These are phyloP conservation scores for Drosophila subsilvestris DNA, from an alignment of 2,888 invertebrate species.

Conservation along the genomic window DNA sequence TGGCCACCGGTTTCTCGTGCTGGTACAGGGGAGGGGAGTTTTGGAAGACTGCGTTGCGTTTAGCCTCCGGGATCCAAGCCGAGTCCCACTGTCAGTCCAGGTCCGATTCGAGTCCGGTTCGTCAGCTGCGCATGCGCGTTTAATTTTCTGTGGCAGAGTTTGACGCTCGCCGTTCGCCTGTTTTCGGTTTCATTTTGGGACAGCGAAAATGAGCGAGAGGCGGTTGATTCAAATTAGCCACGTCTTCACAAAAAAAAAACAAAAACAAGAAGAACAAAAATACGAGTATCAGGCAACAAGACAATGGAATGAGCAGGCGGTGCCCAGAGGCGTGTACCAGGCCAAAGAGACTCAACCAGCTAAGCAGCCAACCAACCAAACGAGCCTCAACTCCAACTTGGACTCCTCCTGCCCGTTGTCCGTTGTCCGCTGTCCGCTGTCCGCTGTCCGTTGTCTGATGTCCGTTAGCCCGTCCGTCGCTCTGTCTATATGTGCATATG, in stretches of 20 bases:
- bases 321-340: conserved; percentile 75
- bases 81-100: not conserved
- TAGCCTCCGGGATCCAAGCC: conserved; percentile 32
- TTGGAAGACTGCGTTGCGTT: conserved; percentile 3
- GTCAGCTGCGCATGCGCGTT: conserved; percentile 74
- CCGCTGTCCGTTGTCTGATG: conserved; percentile 1
- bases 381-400: conserved; percentile 52
- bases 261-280: conserved; percentile 37
- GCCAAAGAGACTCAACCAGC: conserved; percentile 43
- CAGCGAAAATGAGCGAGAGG: conserved; percentile 80
- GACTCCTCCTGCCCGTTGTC: conserved; percentile 26
- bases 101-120: conserved; percentile 16
- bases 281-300: conserved; percentile 67
- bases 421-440: conserved; percentile 1
- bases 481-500: conserved; percentile 74
- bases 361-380: conserved; percentile 46
- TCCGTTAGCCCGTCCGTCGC: conserved; percentile 19
- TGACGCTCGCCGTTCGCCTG: conserved; percentile 42
- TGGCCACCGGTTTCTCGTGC: conserved; percentile 55
- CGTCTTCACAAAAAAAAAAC: conserved; percentile 62
- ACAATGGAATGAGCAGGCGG: conserved; percentile 79
- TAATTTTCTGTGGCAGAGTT: conserved; percentile 58
- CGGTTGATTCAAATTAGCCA: conserved; percentile 80
- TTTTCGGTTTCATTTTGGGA: conserved; percentile 71
- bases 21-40: conserved; percentile 41